Conservation (phyloP, 1,140 invertebrate species). For the Globodera ellingtonae region DNA sequence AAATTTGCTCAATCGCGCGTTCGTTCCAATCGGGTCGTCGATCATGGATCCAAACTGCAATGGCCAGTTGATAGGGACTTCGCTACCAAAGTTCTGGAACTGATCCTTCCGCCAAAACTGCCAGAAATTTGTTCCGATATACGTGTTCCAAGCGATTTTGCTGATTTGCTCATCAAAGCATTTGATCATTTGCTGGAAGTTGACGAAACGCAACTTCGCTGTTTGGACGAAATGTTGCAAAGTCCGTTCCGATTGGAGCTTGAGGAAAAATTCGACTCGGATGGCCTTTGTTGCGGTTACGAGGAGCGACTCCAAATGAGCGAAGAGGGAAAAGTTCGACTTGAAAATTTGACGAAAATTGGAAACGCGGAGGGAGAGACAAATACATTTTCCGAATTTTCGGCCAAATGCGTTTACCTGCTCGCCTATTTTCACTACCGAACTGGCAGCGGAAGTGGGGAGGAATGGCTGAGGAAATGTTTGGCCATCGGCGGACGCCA, state of each 20-base stretch:
- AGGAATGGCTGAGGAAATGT: constrained; percentile 23
- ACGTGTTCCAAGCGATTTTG: constrained; percentile 32
- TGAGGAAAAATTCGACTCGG: constrained; percentile 21
- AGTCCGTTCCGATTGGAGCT: constrained; percentile 23
- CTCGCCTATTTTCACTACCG: constrained; percentile 27
- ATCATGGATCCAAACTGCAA: constrained; percentile 32
- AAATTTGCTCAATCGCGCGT: constrained; percentile 7
- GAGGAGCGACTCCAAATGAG: constrained; percentile 12
- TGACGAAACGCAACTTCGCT: background rate
- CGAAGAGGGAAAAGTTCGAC: constrained; percentile 4
- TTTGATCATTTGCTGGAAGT: constrained; percentile 32
- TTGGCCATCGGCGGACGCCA: constrained; percentile 21
- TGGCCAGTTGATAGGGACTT: constrained; percentile 33
- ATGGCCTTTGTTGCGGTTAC: constrained; percentile 24
- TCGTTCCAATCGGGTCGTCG: constrained; percentile 21
- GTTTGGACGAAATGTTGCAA: constrained; percentile 4
- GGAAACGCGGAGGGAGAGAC: background rate
- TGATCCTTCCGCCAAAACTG: constrained; percentile 26
- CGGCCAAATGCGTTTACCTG: constrained; percentile 36
- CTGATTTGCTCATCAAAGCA: constrained; percentile 22
- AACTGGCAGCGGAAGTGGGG: constrained; percentile 18
- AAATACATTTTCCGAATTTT: constrained; percentile 6
- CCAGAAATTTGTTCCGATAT: constrained; percentile 26
- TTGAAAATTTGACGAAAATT: background rate
- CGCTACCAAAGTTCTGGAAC: constrained; percentile 34